Base-by-base conservation (phyloP, 1,140 invertebrate genomes). In the Drosophila nasuta region DNA sequence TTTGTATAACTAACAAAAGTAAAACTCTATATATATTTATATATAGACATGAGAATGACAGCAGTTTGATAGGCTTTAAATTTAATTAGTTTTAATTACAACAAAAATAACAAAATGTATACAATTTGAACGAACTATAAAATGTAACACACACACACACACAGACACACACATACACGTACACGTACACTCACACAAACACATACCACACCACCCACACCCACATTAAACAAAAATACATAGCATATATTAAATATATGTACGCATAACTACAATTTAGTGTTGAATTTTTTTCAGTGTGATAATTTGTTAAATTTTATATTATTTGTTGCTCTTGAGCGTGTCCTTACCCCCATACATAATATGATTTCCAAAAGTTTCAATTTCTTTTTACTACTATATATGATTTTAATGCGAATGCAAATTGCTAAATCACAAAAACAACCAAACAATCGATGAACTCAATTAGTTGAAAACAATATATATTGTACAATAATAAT, bases 211-310 rank as follows among this genome's bases (percentile, higher is more conserved):
- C 38, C 20, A 33, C 43, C 38, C 20, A 25, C 20, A 49, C 20
- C 33, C 41, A 59, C 38, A 64, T 41, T 49, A n/a, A 45, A 25
- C 20, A 25, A 45, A 65, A 20, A 66, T 51, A 65, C 17, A 60
- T 46, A 72, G 25, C 45, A 57, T 75, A 75, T 76, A 68, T 60
- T 54, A 75, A 82, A 28, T 60, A 62, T 59, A 60, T 52, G 28
- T 49, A 38, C 57, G 54, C 11, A 46, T 30, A 79, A 69, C 74
- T 88, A 88, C 80, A 82, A 90, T 68, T 79, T 86, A 90, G 81
- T 91, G 86, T 90, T 90, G 87, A 87, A 89, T 85, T 90, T 89
- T 81, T 81, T 89, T 89, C 85, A 89, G 85, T 89, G 85, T 89
- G 85, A 89, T 89, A 89, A 89, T 89, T 89, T 89, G 86, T 89